Evolutionary conservation across 2,113 vertebrate genomes (phyloP), one percentile per base, ranked within the genome.

Genomic region (Lepisosteus oculatus): DNA sequence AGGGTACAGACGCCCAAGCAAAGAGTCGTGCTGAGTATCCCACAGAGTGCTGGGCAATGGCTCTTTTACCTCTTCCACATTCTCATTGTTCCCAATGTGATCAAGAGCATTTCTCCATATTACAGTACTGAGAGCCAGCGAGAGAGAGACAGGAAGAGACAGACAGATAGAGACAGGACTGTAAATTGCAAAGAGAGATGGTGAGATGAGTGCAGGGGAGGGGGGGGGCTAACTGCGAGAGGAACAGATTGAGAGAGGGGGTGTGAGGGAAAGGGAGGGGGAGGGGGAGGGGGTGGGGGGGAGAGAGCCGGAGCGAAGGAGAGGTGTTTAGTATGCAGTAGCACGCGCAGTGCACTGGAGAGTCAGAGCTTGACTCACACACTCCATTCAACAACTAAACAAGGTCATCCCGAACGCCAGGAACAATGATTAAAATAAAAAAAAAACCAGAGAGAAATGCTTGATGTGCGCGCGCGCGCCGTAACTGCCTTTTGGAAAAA

Each of bases 361-460:
- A 61, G 59, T 11, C 17, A 13, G 59, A 61, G 59, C 59, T 14
- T 61, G 59, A 61, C 17, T 61, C 17, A 29, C 59, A 61, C 59
- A 61, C 59, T 61, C 17, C 59, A 14, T 61, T 61, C 59, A 13
- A 61, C 59, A 61, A 13, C 59, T 61, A 61, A 61, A 61, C 59
- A 61, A 61, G 59, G 59, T 61, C 59, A 61, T 61, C 59, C 59
- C 17, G 59, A 6, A 14, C 59, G 59, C 3, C 59, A 61, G 59
- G 5, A 14, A 61, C 59, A 8, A 14, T 14, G 59, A 9, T 51
- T 9, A 8, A 29, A 29, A 29, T 29, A 29, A 29, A 29, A 29
- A 29, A 29, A 29, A 29, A 29, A 29, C 1, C 1, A 29, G 29
- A 29, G 29, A 29, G 29, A 29, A 29, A 29, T 29, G 29, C 29